Base-by-base conservation (phyloP, 2,797 vertebrate species). In the Hoplostethus mediterraneus region DNA sequence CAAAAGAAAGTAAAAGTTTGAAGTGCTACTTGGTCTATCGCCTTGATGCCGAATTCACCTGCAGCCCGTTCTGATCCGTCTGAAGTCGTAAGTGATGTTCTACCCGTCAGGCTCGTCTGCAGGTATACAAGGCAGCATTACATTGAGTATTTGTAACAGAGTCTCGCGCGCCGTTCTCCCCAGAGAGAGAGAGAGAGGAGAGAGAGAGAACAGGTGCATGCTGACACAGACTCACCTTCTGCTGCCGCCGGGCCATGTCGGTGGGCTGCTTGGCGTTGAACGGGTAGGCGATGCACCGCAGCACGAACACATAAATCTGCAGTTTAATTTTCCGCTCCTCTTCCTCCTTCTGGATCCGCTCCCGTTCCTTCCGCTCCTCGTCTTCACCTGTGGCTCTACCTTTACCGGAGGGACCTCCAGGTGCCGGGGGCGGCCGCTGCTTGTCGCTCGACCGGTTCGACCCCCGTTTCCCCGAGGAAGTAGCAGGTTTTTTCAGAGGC, bases 261-360 rank as follows among this genome's bases (percentile, higher is more conserved):
- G 97, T 99, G 82, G 97, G 97, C 92, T 99, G 97, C 90, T 98
- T 99, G 87, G 97, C 97, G 84, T 97, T 99, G 88, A 99, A 98
- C 12, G 97, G 97, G 90, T 98, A 95, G 0, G 97, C 95, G 45
- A 99, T 95, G 88, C 97, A 99, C 63, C 97, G 87, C 83, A 97
- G 93, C 16, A 98, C 94, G 89, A 98, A 97, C 48, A 96, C 96
- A 38, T 98, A 98, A 0, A 98, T 95, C 94, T 99, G 97, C 85
- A 98, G 86, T 80, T 95, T 95, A 30, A 83, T 89, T 75, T 94
- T 95, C 75, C 95, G 92, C 83, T 97, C 95, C 84, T 91, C 87
- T 88, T 98, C 96, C 87, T 94, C 94, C 66, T 74, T 88, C 82
- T 90, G 81, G 47, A 92, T 30, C 77, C 90, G 70, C 77, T 95